Conservation (phyloP, 2,888 invertebrate genomes). For the Ecdyonurus torrentis region DNA sequence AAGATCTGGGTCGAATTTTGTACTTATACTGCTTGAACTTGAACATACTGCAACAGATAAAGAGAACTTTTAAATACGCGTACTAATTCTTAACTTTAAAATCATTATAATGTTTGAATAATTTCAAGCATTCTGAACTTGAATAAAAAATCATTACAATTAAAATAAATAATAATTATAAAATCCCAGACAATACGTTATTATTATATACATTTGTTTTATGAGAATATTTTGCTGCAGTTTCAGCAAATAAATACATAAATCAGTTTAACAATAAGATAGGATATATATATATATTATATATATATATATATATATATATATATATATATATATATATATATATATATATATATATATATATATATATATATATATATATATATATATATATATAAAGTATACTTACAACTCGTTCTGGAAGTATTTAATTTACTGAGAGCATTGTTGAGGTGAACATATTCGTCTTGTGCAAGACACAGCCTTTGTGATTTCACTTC, state of each 20-base stretch:
- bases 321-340: too few species aligned
- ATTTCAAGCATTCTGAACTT: background rate
- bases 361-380: too few species aligned
- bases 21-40: constrained; percentile 71
- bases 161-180: too few species aligned
- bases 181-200: too few species aligned
- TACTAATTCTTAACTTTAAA: background rate
- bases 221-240: too few species aligned
- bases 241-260: background rate
- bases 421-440: constrained; percentile 72
- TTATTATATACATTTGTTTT: too few species aligned
- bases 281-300: too few species aligned
- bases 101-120: background rate
- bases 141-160: too few species aligned
- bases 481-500: constrained; percentile 90
- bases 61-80: background rate
- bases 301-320: too few species aligned
- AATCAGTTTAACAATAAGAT: background rate
- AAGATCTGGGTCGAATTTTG: constrained; percentile 87
- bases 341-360: too few species aligned
- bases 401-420: constrained; percentile 73
- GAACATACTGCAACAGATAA: constrained; percentile 54
- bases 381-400: too few species aligned
- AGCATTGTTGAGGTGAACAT: constrained; percentile 78
- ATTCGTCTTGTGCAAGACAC: constrained; percentile 88